phyloP scores from a whole-genome alignment of 2,888 invertebrate genomes.

The Macrosiphum euphorbiae region DNA sequence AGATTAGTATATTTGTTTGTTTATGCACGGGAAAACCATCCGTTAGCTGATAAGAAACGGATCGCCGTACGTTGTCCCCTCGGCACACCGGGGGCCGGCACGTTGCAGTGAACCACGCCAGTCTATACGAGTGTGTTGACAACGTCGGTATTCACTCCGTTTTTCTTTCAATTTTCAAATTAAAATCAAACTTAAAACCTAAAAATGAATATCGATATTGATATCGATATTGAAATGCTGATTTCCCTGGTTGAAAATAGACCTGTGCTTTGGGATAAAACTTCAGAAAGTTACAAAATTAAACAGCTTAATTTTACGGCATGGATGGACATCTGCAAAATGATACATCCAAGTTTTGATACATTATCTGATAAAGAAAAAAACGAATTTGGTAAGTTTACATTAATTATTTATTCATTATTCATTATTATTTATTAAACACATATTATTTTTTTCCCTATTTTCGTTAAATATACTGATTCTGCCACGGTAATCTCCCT shows the following conservation, averaged over 20 bases:
- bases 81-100: neutral
- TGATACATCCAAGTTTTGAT: conserved; percentile 14
- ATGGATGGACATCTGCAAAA: conserved; percentile 25
- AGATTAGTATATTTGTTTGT: conserved; percentile 37
- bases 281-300: conserved; percentile 29
- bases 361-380: conserved; percentile 18
- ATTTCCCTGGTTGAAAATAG: conserved; percentile 53
- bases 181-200: conserved; percentile 15
- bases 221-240: conserved; percentile 44
- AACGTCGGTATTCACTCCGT: neutral
- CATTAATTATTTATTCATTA: neutral
- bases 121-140: conserved; percentile 8
- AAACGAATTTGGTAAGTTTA: conserved; percentile 23
- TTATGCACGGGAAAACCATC: neutral
- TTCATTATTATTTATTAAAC: neutral
- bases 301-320: conserved; percentile 38
- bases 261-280: conserved; percentile 45
- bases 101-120: conserved; percentile 37
- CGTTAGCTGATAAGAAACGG: conserved; percentile 11
- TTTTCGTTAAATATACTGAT: neutral
- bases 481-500: conserved; percentile 2
- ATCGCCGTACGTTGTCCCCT: conserved; percentile 27
- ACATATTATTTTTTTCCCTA: neutral
- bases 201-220: conserved; percentile 17
- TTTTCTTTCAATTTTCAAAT: neutral